These are phyloP conservation scores for Damaliscus lunatus DNA, from an alignment of 2,113 vertebrate genomes.

Conservation along the genomic window DNA sequence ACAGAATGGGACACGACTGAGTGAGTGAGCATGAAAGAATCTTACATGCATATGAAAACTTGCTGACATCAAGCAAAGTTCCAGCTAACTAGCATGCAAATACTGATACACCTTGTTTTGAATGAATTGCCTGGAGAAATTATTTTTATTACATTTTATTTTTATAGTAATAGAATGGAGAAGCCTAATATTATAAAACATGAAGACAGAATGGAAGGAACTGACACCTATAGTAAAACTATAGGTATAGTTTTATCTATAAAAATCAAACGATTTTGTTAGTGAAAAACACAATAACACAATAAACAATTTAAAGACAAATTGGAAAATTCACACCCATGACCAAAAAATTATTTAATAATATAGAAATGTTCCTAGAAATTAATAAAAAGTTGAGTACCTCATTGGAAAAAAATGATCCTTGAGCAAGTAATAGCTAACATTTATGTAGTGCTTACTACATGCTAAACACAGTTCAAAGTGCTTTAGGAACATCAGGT, in stretches of 20 bases:
- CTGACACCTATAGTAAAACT: no score
- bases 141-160: neutral
- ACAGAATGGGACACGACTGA: neutral
- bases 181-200: neutral
- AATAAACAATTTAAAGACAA: neutral
- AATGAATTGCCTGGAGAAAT: neutral
- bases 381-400: neutral
- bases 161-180: neutral
- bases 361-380: neutral
- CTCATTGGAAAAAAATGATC: neutral
- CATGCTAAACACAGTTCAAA: neutral
- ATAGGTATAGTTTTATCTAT: neutral
- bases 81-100: neutral
- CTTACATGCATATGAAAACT: neutral
- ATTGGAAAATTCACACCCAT: neutral
- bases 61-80: neutral
- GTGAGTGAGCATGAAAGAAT: neutral
- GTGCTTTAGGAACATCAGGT: neutral
- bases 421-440: neutral
- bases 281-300: neutral
- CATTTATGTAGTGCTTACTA: neutral
- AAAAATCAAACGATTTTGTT: neutral
- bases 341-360: neutral
- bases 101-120: neutral
- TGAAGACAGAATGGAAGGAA: neutral